These are phyloP conservation scores for Platanista minor DNA, from an alignment of 2,113 vertebrate species.

Conservation along the genomic window DNA sequence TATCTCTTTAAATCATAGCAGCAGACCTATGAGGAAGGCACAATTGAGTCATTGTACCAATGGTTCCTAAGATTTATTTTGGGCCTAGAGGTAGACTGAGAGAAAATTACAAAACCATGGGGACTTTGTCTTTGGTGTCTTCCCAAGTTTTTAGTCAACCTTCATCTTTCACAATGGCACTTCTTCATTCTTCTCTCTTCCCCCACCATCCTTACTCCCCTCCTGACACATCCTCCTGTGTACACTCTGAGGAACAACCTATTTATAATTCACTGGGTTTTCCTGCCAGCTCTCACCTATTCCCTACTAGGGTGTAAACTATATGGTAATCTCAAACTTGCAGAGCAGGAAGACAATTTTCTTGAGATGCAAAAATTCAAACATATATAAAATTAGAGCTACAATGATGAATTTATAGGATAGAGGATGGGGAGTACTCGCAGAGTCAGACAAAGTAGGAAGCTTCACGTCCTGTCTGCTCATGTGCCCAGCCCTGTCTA, in stretches of 20 bases:
- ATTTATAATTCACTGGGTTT: background rate
- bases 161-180: background rate
- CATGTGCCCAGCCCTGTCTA: background rate
- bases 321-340: background rate
- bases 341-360: background rate
- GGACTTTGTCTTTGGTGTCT: background rate
- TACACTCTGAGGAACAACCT: background rate
- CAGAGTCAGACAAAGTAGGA: background rate
- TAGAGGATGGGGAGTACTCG: no score
- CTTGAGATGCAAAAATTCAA: background rate
- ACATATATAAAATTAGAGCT: background rate
- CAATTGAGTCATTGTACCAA: background rate
- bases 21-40: background rate
- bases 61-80: background rate
- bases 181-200: background rate
- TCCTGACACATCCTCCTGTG: background rate
- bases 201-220: background rate
- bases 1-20: background rate
- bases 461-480: background rate
- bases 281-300: background rate
- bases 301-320: background rate
- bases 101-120: background rate
- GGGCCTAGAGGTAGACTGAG: background rate
- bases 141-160: background rate
- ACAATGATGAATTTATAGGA: background rate